These are phyloP conservation scores for Drosophila vallismaia DNA, from an alignment of 2,888 invertebrate genomes.

Conservation along the genomic window DNA sequence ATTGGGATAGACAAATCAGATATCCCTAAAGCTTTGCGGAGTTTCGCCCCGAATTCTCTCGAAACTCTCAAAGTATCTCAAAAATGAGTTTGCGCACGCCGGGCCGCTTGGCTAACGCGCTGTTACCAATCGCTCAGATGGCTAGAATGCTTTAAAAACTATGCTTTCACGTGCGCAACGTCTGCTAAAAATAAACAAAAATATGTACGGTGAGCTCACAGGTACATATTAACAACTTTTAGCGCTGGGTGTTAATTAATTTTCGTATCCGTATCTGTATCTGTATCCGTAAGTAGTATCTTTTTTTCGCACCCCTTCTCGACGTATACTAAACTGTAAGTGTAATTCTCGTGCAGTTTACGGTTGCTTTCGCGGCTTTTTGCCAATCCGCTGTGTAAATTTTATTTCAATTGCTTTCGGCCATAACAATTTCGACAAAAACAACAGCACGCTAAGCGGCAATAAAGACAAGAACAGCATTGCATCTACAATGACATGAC, in stretches of 20 bases:
- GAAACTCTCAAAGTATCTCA: conserved; percentile 35
- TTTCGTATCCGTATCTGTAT: conserved; percentile 38
- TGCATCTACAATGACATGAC: conserved; percentile 33
- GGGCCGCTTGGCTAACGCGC: background rate
- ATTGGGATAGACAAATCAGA: conserved; percentile 33
- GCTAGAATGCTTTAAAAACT: conserved; percentile 18
- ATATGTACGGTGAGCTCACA: background rate
- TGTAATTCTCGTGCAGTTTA: conserved; percentile 44
- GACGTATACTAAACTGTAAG: conserved; percentile 6
- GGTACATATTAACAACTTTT: conserved; percentile 50
- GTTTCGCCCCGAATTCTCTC: background rate
- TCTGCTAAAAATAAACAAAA: conserved; percentile 52
- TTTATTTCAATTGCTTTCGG: conserved; percentile 67
- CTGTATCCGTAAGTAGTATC: background rate
- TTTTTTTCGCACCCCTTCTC: conserved; percentile 10
- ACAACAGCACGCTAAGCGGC: conserved; percentile 9
- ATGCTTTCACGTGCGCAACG: conserved; percentile 67
- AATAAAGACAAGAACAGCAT: conserved; percentile 22
- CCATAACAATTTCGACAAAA: conserved; percentile 51
- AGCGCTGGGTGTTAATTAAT: conserved; percentile 67
- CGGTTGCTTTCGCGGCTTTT: conserved; percentile 45
- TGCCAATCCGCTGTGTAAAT: conserved; percentile 61
- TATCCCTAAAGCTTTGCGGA: conserved; percentile 30
- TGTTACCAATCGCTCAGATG: background rate
- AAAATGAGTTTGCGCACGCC: conserved; percentile 8